Percentiles rank a stretch among this genome's conserved stretches.
These are phyloP conservation scores for Xanthia togata DNA, from an alignment of 2,888 invertebrate genomes.

Conservation along the genomic window DNA sequence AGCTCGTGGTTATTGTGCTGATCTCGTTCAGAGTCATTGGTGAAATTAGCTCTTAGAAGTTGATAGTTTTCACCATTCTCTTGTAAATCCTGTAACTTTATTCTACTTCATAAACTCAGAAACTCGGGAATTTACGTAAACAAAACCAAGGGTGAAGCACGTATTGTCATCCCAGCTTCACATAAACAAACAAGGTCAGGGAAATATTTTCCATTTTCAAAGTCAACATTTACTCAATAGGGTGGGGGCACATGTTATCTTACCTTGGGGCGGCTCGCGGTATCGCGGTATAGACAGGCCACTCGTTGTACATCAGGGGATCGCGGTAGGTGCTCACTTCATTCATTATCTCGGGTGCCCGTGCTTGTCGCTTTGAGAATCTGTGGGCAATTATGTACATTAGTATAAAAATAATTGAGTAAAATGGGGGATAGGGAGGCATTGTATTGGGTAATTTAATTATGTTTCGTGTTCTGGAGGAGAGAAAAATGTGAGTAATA, in stretches of 20 bases:
- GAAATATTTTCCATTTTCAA: slow-evolving; percentile 51
- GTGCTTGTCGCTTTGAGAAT: slow-evolving; percentile 96
- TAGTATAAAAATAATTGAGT: slow-evolving; percentile 6
- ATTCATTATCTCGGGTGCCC: slow-evolving; percentile 96
- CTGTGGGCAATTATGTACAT: slow-evolving; percentile 76
- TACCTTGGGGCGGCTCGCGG: slow-evolving; percentile 90
- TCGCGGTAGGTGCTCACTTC: slow-evolving; percentile 96
- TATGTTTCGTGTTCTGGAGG: not conserved
- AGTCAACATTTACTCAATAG: slow-evolving; percentile 30
- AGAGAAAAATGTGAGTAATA: slow-evolving; percentile 1
- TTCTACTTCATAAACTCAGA: not conserved
- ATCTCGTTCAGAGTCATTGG: too few relatives aligned
- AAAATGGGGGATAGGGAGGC: not conserved
- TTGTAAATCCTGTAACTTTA: not conserved
- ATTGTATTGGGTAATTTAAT: not conserved
- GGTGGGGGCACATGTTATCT: slow-evolving; percentile 50
- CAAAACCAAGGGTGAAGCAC: not conserved
- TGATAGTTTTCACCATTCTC: too few relatives aligned
- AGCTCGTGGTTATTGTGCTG: too few relatives aligned
- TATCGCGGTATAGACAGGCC: slow-evolving; percentile 92
- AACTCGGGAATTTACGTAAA: not conserved
- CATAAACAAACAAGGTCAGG: slow-evolving; percentile 14
- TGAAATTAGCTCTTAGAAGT: too few relatives aligned
- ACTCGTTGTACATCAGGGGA: slow-evolving; percentile 95
- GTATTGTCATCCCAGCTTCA: not conserved